These are phyloP conservation scores for Orthonyx spaldingii DNA, from an alignment of 2,113 vertebrate species.

Conservation along the genomic window DNA sequence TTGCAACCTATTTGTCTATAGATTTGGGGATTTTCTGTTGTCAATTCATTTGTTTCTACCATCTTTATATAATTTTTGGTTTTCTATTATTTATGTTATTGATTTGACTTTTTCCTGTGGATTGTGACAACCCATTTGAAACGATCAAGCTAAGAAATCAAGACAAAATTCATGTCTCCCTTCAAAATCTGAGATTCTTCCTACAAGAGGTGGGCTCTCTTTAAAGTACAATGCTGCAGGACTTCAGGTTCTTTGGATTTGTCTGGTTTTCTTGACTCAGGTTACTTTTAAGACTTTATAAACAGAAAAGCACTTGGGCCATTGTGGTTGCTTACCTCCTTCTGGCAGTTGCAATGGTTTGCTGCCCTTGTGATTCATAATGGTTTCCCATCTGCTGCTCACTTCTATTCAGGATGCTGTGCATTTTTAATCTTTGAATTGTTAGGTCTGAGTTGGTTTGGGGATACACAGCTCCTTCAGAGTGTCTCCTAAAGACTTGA, in stretches of 20 bases:
- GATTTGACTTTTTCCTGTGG: background rate
- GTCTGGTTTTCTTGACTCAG: background rate
- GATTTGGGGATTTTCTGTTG: background rate
- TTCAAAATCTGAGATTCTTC: background rate
- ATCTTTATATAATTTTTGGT: background rate
- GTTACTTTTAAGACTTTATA: background rate
- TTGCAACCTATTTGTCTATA: background rate
- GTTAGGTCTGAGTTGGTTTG: background rate
- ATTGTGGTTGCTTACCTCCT: constrained; percentile 31
- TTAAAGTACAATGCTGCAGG: background rate
- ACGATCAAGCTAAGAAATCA: background rate
- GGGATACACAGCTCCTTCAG: background rate
- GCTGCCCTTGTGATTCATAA: constrained; percentile 48
- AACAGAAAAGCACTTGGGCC: background rate
- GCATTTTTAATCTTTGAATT: constrained; percentile 21
- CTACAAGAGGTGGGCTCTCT: background rate
- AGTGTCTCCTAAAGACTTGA: background rate
- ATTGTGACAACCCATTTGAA: background rate
- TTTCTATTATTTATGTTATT: background rate
- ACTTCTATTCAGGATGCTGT: background rate
- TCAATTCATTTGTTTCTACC: background rate
- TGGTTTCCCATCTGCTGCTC: constrained; percentile 39
- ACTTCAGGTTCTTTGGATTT: background rate
- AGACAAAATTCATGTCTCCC: background rate
- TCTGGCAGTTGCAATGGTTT: constrained; percentile 31